Conservation (phyloP, 2,888 invertebrate species). For the Brachypterus glaber region DNA sequence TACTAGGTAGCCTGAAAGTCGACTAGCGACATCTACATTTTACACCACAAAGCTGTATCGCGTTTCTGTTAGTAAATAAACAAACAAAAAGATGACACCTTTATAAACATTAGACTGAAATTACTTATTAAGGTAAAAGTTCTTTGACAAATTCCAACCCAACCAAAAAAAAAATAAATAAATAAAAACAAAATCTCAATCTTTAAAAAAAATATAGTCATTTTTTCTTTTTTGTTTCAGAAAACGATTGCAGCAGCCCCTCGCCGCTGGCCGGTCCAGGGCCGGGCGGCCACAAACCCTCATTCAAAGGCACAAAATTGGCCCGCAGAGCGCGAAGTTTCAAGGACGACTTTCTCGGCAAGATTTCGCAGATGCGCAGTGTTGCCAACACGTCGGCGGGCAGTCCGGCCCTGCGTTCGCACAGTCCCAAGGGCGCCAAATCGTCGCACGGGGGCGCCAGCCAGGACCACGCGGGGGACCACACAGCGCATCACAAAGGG, state of each 20-base stretch:
- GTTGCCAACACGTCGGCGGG: slow-evolving; percentile 22
- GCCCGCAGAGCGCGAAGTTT: slow-evolving; percentile 82
- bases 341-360: slow-evolving; percentile 86
- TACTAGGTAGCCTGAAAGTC: too few species aligned
- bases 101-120: too few species aligned
- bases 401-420: slow-evolving; percentile 29
- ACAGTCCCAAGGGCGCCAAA: slow-evolving; percentile 41
- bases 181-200: too few species aligned
- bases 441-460: slow-evolving; percentile 15
- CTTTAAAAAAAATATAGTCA: too few species aligned
- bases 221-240: slow-evolving; percentile 24
- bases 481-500: slow-evolving; percentile 37
- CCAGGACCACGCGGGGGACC: slow-evolving; percentile 39
- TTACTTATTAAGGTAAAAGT: too few species aligned
- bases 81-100: too few species aligned
- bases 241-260: slow-evolving; percentile 31
- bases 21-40: too few species aligned
- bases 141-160: too few species aligned
- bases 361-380: slow-evolving; percentile 82
- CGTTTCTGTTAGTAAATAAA: too few species aligned
- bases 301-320: slow-evolving; percentile 73
- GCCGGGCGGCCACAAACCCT: slow-evolving; percentile 64
- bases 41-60: too few species aligned
- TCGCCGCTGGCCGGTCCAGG: slow-evolving; percentile 37
- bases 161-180: too few species aligned